Conservation (phyloP, 2,888 invertebrate species). For the Drosophila meridionalis region DNA sequence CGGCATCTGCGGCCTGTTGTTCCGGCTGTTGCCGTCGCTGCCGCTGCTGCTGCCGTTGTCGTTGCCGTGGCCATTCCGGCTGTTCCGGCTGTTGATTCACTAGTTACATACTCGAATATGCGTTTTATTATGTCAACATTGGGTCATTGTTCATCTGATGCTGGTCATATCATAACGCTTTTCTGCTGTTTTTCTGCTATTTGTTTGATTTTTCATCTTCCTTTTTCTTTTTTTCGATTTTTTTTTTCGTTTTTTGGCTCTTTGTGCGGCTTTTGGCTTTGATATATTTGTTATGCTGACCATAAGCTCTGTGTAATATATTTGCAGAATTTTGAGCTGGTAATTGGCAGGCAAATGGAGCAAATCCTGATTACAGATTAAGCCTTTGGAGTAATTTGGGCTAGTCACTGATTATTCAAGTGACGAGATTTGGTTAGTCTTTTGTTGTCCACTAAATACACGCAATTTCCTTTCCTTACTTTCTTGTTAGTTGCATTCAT, state of each 20-base stretch:
- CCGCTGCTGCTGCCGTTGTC: slow-evolving; percentile 13
- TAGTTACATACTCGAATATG: slow-evolving; percentile 70
- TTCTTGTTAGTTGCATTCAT: slow-evolving; percentile 18
- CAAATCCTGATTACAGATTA: slow-evolving; percentile 27
- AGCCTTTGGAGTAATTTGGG: not conserved
- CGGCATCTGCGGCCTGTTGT: slow-evolving; percentile 73
- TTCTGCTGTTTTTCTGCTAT: slow-evolving; percentile 29
- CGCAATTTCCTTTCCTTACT: slow-evolving; percentile 22
- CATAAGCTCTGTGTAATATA: slow-evolving; percentile 70
- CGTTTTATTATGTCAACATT: slow-evolving; percentile 79
- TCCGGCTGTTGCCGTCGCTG: slow-evolving; percentile 48
- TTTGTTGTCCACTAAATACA: slow-evolving; percentile 1
- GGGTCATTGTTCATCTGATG: slow-evolving; percentile 69
- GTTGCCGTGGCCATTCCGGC: slow-evolving; percentile 27
- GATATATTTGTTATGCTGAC: slow-evolving; percentile 73
- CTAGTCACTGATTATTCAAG: not conserved
- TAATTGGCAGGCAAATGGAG: slow-evolving; percentile 52
- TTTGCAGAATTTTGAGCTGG: slow-evolving; percentile 57
- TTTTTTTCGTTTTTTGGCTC: slow-evolving; percentile 6
- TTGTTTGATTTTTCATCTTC: slow-evolving; percentile 4
- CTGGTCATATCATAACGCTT: slow-evolving; percentile 52
- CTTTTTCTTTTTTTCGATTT: slow-evolving; percentile 8
- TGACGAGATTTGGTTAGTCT: not conserved
- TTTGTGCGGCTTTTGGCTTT: slow-evolving; percentile 67
- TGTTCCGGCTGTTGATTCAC: slow-evolving; percentile 63